Conservation (phyloP, 2,888 invertebrate genomes). For the Tuta absoluta region DNA sequence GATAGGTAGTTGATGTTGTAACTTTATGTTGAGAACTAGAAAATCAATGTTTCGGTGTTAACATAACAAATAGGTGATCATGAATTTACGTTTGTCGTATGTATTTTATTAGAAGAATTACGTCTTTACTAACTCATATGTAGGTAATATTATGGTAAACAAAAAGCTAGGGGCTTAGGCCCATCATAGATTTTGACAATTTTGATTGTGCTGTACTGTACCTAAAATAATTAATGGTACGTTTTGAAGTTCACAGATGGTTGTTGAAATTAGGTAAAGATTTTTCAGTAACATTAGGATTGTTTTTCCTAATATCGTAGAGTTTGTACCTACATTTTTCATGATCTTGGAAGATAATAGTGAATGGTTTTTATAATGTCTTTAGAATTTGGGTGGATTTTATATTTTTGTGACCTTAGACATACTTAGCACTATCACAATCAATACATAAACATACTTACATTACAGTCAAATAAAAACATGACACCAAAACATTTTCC, state of each 20-base stretch:
- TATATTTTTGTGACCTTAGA: constrained; percentile 45
- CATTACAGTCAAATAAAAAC: constrained; percentile 60
- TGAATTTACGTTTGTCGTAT: constrained; percentile 27
- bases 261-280: constrained; percentile 74
- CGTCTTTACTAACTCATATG: constrained; percentile 41
- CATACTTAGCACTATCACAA: constrained; percentile 58
- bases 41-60: constrained; percentile 35
- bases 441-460: constrained; percentile 62
- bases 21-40: constrained; percentile 58
- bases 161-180: constrained; percentile 70
- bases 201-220: constrained; percentile 61
- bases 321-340: constrained; percentile 43
- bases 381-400: constrained; percentile 46
- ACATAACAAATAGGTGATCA: constrained; percentile 35
- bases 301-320: constrained; percentile 45
- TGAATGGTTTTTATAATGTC: constrained; percentile 54
- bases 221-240: constrained; percentile 60
- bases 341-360: constrained; percentile 46
- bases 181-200: constrained; percentile 50
- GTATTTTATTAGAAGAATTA: constrained; percentile 34
- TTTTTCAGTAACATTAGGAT: constrained; percentile 61
- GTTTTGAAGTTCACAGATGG: constrained; percentile 77
- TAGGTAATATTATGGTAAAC: constrained; percentile 56
- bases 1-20: constrained; percentile 78
- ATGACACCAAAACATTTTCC: constrained; percentile 54